Conservation (phyloP, 2,797 vertebrate genomes). For the Coluber constrictor region DNA sequence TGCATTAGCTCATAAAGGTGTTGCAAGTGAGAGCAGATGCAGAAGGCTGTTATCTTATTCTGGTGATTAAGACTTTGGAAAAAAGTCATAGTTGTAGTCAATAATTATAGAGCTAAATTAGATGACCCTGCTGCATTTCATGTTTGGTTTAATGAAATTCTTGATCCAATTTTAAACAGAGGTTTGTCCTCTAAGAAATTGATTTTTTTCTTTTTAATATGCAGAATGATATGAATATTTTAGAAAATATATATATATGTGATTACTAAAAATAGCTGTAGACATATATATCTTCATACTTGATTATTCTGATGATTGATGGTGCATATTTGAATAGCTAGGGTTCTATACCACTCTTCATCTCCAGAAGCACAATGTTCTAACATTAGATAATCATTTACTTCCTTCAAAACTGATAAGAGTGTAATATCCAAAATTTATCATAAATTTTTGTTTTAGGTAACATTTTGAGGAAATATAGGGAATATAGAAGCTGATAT, state of each 20-base stretch:
- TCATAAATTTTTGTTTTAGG: neutral
- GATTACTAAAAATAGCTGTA: neutral
- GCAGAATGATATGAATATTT: neutral
- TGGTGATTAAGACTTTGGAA: neutral
- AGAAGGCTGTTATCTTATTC: neutral
- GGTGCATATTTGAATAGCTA: neutral
- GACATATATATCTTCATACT: neutral
- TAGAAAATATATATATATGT: neutral
- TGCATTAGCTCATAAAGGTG: neutral
- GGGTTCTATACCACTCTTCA: neutral
- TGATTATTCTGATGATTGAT: neutral
- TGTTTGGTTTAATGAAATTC: neutral
- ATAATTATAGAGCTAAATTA: neutral
- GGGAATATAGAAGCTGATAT: neutral
- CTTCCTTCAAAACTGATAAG: neutral
- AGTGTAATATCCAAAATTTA: neutral
- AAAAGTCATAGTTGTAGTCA: neutral
- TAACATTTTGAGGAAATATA: neutral
- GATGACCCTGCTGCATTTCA: neutral
- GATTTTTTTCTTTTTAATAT: neutral
- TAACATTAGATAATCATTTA: neutral
- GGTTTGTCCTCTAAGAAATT: neutral
- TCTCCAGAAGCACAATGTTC: neutral
- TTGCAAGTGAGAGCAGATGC: neutral
- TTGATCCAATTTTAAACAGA: neutral